Evolutionary conservation across 1,140 invertebrate species (phyloP).

Genomic region (Ostrea edulis): DNA sequence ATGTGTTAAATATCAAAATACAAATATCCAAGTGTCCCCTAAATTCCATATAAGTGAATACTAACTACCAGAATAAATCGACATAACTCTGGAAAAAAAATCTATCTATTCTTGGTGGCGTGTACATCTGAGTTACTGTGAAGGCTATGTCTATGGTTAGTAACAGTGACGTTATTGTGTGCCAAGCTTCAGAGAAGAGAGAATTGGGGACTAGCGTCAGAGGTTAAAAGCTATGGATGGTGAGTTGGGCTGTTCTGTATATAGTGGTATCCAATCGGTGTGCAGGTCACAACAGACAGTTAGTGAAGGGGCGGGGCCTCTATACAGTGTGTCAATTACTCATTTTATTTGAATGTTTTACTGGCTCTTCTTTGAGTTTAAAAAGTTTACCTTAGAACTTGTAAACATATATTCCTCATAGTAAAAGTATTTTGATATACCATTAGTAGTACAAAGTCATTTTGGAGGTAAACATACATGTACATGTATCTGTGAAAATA

Average conservation of each 20-base stretch:
- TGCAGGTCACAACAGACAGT: slow-evolving; percentile 23
- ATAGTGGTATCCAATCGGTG: slow-evolving; percentile 32
- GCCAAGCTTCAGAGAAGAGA: slow-evolving; percentile 35
- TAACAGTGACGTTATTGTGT: slow-evolving; percentile 34
- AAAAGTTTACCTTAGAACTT: too few relatives aligned
- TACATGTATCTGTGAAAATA: too few relatives aligned
- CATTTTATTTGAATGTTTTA: neutral
- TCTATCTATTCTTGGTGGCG: neutral
- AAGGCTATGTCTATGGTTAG: slow-evolving; percentile 9
- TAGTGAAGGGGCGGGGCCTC: slow-evolving; percentile 27
- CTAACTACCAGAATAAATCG: neutral
- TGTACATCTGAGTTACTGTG: slow-evolving; percentile 1
- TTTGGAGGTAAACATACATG: too few relatives aligned
- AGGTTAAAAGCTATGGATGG: slow-evolving; percentile 32
- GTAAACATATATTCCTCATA: too few relatives aligned
- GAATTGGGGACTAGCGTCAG: slow-evolving; percentile 12
- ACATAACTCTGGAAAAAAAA: neutral
- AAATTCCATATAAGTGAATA: neutral
- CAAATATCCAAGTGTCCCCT: neutral
- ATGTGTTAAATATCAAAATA: slow-evolving; percentile 7
- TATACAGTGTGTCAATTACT: slow-evolving; percentile 27
- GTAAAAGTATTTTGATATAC: too few relatives aligned
- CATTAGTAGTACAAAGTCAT: too few relatives aligned
- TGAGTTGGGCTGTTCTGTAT: slow-evolving; percentile 30
- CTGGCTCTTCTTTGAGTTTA: neutral